Base-by-base conservation (phyloP, 2,888 invertebrate genomes). In the Yponomeuta evonymella region DNA sequence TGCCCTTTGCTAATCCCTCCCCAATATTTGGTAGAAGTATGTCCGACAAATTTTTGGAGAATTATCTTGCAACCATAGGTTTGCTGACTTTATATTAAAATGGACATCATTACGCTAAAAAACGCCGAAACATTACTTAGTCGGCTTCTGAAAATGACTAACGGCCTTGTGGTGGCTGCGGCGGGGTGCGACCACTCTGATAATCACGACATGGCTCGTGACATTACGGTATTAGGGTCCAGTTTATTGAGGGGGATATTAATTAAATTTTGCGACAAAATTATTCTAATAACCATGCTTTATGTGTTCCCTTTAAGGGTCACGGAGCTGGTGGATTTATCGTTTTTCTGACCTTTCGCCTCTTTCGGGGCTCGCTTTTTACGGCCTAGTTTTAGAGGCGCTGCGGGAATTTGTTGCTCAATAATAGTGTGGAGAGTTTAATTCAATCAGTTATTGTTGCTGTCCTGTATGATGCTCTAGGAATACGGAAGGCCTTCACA, bases 231-330 rank as follows among this genome's bases (percentile, higher is more conserved):
- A 70, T 71, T 74, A 79, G 78, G 79, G 76, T 73, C 74, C 73
- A 76, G 76, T 78, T 79, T 78, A 79, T 78, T 74, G 68, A 74
- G 76, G 23, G 72, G 73, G 71, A 73, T 75, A 75, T 79, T 79
- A 78, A 79, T 82, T 79, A 79, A 79, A 78, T 74, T 74, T 72
- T 75, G 73, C 74, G 77, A 79, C 79, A 77, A 70, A 78, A 79
- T 81, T 78, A 74, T 68, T 68, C 48, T 48, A 36, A 51, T 29
- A 67, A 67, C 33, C 30, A 9, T 67, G 36, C 67, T 12, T 33
- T 15, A 58, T 58, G 51, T 15, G 51, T 5, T 58, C 51, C 15
- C 51, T 15, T 58, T 58, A 58, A 12, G 51, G 51, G 51, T 58
- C 15, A 58, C 51, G 51, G 15, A 4, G 51, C 5, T 58, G 51